Evolutionary conservation across 35 echinoderm and acorn worm species (phyloP).

Genomic region (Heliocidaris erythrogramma): DNA sequence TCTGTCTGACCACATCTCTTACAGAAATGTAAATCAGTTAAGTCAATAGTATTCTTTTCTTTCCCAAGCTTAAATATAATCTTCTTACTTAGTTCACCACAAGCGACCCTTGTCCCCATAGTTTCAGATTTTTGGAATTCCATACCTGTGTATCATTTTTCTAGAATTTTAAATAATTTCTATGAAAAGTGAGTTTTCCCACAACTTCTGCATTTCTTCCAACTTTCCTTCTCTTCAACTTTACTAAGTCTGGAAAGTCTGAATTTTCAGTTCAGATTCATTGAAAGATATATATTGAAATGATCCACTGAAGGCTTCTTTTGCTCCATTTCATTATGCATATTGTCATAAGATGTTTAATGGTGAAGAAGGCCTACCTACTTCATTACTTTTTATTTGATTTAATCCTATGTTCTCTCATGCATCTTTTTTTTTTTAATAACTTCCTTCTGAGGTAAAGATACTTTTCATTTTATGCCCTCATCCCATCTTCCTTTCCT

Average conservation of each 20-base stretch:
- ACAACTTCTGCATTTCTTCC: not conserved
- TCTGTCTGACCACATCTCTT: not conserved
- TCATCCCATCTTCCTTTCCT: not conserved
- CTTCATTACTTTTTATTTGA: too few relatives aligned
- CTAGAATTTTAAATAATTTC: not conserved
- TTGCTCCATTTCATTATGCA: not conserved
- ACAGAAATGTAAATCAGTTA: not conserved
- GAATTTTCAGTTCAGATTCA: not conserved
- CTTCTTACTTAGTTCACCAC: not conserved
- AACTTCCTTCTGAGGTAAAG: not conserved
- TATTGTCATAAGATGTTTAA: too few relatives aligned
- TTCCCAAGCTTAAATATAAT: not conserved
- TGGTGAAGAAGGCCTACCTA: too few relatives aligned
- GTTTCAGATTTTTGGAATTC: not conserved
- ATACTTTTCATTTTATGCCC: not conserved
- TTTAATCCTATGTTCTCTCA: too few relatives aligned
- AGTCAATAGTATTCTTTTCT: not conserved
- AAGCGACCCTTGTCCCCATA: not conserved
- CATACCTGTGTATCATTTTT: not conserved
- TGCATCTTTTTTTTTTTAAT: not conserved
- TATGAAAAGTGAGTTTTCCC: not conserved
- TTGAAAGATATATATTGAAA: not conserved
- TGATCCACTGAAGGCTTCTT: not conserved
- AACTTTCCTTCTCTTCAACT: not conserved
- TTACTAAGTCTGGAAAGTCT: not conserved